phyloP scores from a whole-genome alignment of 2,113 vertebrate species.

The Neofelis nebulosa region DNA sequence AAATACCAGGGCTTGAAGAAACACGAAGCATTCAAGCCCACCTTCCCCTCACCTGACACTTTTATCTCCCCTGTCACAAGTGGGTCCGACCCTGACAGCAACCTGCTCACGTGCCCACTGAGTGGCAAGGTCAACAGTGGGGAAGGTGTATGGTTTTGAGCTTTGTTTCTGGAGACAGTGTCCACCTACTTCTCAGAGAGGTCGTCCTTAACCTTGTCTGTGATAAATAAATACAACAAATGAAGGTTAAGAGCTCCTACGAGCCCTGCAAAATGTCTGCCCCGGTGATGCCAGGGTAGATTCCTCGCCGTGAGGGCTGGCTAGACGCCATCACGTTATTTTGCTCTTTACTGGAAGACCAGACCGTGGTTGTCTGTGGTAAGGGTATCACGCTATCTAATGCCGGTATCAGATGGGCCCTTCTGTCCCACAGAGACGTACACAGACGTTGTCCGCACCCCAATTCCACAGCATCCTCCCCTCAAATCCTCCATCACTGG shows the following conservation, averaged over 20 bases:
- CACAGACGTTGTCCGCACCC: rapidly evolving
- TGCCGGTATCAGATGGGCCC: too few relatives aligned
- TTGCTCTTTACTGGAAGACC: background rate
- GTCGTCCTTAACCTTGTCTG: background rate
- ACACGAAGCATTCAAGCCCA: background rate
- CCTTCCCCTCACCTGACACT: background rate
- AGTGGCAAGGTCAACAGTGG: background rate
- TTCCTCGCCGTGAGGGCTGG: rapidly evolving
- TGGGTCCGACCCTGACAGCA: background rate
- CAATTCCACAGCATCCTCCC: background rate
- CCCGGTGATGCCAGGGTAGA: background rate
- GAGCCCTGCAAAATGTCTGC: background rate
- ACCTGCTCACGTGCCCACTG: background rate
- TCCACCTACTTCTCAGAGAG: background rate
- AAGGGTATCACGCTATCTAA: background rate
- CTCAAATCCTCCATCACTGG: background rate
- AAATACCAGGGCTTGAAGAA: constrained; percentile 21
- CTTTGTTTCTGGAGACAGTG: background rate
- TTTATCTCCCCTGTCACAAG: background rate
- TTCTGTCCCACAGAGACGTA: background rate
- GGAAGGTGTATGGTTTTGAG: background rate
- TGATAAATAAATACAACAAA: background rate
- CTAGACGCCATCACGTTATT: rapidly evolving
- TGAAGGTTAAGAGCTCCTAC: background rate
- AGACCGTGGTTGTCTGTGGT: too few relatives aligned